Conservation (phyloP, 2,113 vertebrate species). For the Pogona vitticeps region DNA sequence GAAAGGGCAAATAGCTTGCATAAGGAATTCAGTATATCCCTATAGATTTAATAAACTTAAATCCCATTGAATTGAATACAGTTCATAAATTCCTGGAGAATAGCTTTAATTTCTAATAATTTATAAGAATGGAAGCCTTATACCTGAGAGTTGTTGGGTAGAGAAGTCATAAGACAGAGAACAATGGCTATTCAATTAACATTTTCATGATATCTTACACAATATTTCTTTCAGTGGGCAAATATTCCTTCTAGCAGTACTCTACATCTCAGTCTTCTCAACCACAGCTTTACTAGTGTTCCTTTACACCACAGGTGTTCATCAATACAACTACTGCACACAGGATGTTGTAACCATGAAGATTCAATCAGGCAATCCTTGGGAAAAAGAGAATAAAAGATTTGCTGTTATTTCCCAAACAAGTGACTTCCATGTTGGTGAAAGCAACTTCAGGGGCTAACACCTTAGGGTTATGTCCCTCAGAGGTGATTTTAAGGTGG, state of each 20-base stretch:
- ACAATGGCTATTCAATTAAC: slow-evolving; percentile 1
- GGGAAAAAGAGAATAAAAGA: neutral
- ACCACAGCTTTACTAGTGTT: neutral
- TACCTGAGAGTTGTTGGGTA: neutral
- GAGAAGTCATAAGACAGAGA: neutral
- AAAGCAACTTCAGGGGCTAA: too few relatives aligned
- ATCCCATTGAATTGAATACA: neutral
- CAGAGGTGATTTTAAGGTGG: too few relatives aligned
- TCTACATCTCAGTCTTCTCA: neutral
- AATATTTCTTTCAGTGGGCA: neutral
- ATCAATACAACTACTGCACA: neutral
- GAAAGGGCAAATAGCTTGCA: neutral
- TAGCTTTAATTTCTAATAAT: slow-evolving; percentile 12
- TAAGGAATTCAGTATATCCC: neutral
- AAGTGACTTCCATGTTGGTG: neutral
- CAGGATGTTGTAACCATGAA: neutral
- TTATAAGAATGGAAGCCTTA: too few relatives aligned
- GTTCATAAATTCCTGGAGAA: neutral
- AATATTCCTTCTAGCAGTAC: neutral
- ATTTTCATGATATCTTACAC: neutral
- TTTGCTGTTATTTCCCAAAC: too few relatives aligned
- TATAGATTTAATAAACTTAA: slow-evolving; percentile 7
- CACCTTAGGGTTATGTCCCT: neutral
- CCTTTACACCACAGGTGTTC: neutral
- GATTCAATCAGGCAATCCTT: too few relatives aligned